Percentiles rank a stretch among this genome's conserved stretches.
Evolutionary conservation across 2,888 invertebrate species (phyloP).

Genomic region (Cotesia congregata): DNA sequence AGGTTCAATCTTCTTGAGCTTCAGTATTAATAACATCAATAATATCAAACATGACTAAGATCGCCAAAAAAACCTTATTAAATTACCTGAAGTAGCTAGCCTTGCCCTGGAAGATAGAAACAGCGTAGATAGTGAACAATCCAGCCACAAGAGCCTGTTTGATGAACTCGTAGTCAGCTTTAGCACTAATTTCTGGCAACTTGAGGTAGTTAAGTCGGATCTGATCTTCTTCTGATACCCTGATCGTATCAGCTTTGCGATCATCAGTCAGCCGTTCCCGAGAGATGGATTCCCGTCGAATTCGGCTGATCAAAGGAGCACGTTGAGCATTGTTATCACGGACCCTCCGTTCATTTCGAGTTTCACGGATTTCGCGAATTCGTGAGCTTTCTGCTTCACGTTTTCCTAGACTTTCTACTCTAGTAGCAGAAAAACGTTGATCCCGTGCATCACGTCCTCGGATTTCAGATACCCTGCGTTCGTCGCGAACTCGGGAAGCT

Average conservation of each 20-base stretch:
- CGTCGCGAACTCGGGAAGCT: no score
- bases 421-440: slow-evolving; percentile 1
- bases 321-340: background rate
- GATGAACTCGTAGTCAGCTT: slow-evolving; percentile 52
- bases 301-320: background rate
- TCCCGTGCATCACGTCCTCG: background rate
- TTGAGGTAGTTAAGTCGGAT: slow-evolving; percentile 17
- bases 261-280: background rate
- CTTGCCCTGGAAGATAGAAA: slow-evolving; percentile 58
- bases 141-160: slow-evolving; percentile 55
- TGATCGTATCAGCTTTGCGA: background rate
- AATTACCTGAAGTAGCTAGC: slow-evolving; percentile 55
- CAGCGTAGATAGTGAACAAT: slow-evolving; percentile 60
- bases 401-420: background rate
- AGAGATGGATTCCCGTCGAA: slow-evolving; percentile 5
- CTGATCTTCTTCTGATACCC: background rate
- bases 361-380: background rate
- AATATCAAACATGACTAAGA: no score
- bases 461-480: no score
- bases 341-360: background rate
- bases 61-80: no score
- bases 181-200: slow-evolving; percentile 13
- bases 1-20: no score
- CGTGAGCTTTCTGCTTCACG: slow-evolving; percentile 23
- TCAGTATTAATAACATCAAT: no score